A percentile compares a stretch with the other conserved stretches of the same genome.
phyloP scores from a whole-genome alignment of 2,888 invertebrate genomes.

The Aproaerema taeniolella region DNA sequence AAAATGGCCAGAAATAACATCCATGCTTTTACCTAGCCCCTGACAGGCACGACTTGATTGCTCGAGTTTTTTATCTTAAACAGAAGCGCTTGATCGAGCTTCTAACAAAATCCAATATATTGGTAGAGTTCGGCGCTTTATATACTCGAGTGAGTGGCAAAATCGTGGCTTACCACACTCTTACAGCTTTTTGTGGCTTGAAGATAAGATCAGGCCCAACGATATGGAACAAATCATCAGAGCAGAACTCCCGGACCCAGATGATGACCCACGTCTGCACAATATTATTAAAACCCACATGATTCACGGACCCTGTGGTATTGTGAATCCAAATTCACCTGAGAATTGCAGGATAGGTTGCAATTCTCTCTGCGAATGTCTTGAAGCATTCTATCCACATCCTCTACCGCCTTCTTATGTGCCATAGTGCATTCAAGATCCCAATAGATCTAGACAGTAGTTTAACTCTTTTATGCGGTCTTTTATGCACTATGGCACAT shows the following conservation, averaged over 20 bases:
- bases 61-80: too few species aligned
- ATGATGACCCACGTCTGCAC: constrained; percentile 11
- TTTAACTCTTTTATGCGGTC: constrained; percentile 11
- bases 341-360: too few species aligned
- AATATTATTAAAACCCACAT: constrained; percentile 17
- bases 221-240: constrained; percentile 11
- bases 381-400: constrained; percentile 11
- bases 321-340: too few species aligned
- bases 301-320: too few species aligned
- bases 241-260: constrained; percentile 17
- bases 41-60: too few species aligned
- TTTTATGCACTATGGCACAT: constrained; percentile 22
- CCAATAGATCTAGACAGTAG: constrained; percentile 23
- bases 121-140: too few species aligned
- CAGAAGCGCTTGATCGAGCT: too few species aligned
- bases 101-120: too few species aligned
- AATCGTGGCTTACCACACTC: constrained; percentile 3
- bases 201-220: constrained; percentile 6
- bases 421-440: constrained; percentile 26
- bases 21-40: too few species aligned
- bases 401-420: constrained; percentile 18
- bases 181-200: constrained; percentile 7
- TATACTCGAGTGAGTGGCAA: too few species aligned
- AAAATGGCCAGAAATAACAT: too few species aligned
- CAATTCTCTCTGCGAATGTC: constrained; percentile 13